Conservation (phyloP, 2,888 invertebrate genomes). For the Pyralis farinalis region DNA sequence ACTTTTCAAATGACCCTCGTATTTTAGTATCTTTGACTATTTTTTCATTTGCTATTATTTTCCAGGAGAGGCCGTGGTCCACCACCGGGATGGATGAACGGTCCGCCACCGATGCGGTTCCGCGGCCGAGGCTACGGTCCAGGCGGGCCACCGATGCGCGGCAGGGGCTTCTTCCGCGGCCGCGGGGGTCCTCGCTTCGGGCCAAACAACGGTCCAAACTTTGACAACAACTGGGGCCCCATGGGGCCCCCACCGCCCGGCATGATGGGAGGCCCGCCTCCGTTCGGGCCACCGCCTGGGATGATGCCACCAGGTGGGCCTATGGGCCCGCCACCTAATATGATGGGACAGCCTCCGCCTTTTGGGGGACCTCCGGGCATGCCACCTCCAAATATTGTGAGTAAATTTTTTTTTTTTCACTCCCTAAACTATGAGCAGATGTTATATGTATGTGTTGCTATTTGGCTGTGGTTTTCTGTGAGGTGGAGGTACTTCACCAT, state of each 20-base stretch:
- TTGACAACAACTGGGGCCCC: slow-evolving; percentile 86
- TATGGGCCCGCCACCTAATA: slow-evolving; percentile 78
- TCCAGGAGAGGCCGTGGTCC: slow-evolving; percentile 55
- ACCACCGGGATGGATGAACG: slow-evolving; percentile 70
- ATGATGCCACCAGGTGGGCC: slow-evolving; percentile 82
- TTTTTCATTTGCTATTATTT: too few relatives aligned
- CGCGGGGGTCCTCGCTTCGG: slow-evolving; percentile 74
- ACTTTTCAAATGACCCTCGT: too few relatives aligned
- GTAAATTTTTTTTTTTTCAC: too few relatives aligned
- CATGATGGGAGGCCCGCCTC: slow-evolving; percentile 70
- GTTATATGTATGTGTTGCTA: too few relatives aligned
- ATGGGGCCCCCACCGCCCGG: slow-evolving; percentile 82
- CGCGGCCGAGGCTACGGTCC: slow-evolving; percentile 85
- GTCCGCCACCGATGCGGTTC: slow-evolving; percentile 83
- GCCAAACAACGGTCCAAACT: slow-evolving; percentile 72
- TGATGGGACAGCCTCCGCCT: slow-evolving; percentile 79
- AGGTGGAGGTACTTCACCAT: too few relatives aligned
- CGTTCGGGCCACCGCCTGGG: slow-evolving; percentile 72
- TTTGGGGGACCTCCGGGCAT: slow-evolving; percentile 75
- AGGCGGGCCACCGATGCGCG: slow-evolving; percentile 79
- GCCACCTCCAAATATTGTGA: slow-evolving; percentile 82
- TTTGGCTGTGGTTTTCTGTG: too few relatives aligned
- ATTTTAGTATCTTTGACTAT: too few relatives aligned
- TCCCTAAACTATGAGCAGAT: too few relatives aligned
- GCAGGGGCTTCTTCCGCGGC: slow-evolving; percentile 75